Base-by-base conservation (phyloP, 2,113 vertebrate species). In the Trochalopteron elliotii region DNA sequence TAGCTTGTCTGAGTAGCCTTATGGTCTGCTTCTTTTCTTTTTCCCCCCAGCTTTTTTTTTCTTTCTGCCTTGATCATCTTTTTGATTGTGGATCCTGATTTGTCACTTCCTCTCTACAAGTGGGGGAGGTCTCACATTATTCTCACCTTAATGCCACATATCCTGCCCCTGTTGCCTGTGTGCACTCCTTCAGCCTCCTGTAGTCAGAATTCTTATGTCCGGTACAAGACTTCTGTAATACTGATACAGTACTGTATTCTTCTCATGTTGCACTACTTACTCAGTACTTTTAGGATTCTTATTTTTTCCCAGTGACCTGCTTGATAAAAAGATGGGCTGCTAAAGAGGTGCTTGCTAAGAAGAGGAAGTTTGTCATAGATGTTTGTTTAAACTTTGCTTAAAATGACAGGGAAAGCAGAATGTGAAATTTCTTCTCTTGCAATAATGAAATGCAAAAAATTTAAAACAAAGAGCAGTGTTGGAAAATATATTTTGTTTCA, bases 1-100 rank as follows among this genome's bases (percentile, higher is more conserved):
- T 18, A 56, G n/a, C 15, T 93, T 64, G 8, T 69, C 35, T 68
- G 28, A 59, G 33, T 19, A 55, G 35, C 20, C 7, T 56, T 84
- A 18, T 20, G 1, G 5, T 37, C 9, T 39, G 8, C 19, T 15
- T 45, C 15, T n/a, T 40, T 39, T 6, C 1, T 10, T 12, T 9
- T 15, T 10, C 3, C 59, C 5, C 10, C 2, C 12, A 37, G 33
- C 4, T 39, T 20, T 17, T 35, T 20, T 17, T 45, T 28, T n/a
- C 20, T 39, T 37, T 42, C 21, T 63, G 1, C n/a, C 19, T 71
- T 76, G 28, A 44, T 79, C 5, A 24, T 63, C 31, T 60, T 56
- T 82, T 90, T 59, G 21, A 14, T 61, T 52, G 40, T 21, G 6
- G 79, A 20, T 57, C 18, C 25, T 67, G 44, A 20, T 90, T 45